Evolutionary conservation across 2,113 vertebrate genomes (phyloP).

Genomic region (Corydoras sp.): DNA sequence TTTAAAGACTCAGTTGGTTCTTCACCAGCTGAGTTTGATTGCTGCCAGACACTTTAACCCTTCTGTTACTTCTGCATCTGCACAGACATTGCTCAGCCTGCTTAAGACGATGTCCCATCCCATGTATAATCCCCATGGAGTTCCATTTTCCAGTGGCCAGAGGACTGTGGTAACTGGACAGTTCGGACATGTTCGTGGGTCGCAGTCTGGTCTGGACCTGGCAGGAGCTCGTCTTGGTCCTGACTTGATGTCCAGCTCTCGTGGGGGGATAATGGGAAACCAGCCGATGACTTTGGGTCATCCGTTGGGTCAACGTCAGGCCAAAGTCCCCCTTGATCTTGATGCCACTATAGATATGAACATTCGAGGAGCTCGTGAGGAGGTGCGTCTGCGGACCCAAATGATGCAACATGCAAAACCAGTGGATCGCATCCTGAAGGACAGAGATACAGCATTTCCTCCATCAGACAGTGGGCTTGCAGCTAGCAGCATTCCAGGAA

Average conservation of each 20-base stretch:
- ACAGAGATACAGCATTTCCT: constrained; percentile 43
- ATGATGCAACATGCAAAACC: constrained; percentile 55
- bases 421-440: constrained; percentile 56
- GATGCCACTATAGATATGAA: constrained; percentile 56
- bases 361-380: constrained; percentile 60
- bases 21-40: constrained; percentile 72
- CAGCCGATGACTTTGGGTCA: constrained; percentile 49
- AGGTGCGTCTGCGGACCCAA: constrained; percentile 66
- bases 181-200: constrained; percentile 53
- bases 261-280: constrained; percentile 41
- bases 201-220: constrained; percentile 64
- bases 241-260: constrained; percentile 37
- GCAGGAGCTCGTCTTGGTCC: constrained; percentile 54
- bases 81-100: constrained; percentile 71
- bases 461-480: constrained; percentile 19
- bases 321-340: constrained; percentile 42
- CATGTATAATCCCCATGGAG: constrained; percentile 78
- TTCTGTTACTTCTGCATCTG: constrained; percentile 53
- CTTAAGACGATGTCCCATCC: constrained; percentile 80
- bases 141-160: constrained; percentile 64
- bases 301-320: constrained; percentile 54
- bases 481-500: constrained; percentile 22
- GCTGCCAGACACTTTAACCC: constrained; percentile 50
- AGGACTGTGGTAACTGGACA: constrained; percentile 64
- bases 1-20: constrained; percentile 79